These are phyloP conservation scores for Dendropsophus ebraccatus DNA, from an alignment of 2,113 vertebrate genomes.

Conservation along the genomic window DNA sequence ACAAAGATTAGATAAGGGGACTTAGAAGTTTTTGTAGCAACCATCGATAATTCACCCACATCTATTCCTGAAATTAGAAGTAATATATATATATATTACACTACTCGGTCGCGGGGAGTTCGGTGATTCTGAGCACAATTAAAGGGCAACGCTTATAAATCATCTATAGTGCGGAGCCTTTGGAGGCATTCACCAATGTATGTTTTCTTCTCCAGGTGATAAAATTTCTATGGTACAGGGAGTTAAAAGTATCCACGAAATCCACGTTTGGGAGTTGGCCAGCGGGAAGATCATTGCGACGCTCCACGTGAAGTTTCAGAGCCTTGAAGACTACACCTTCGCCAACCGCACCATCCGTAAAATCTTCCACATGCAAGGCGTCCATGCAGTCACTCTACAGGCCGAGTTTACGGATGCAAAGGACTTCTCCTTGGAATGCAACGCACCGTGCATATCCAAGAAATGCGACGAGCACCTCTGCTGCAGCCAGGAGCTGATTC, in stretches of 20 bases:
- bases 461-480: slow-evolving; percentile 74
- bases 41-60: not conserved
- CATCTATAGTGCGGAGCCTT: no score
- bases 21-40: not conserved
- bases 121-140: no score
- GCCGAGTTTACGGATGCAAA: slow-evolving; percentile 70
- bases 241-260: slow-evolving; percentile 77
- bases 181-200: no score
- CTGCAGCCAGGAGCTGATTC: slow-evolving; percentile 69
- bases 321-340: slow-evolving; percentile 61
- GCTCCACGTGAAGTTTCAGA: slow-evolving; percentile 77
- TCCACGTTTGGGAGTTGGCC: slow-evolving; percentile 82
- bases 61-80: no score
- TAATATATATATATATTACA: no score
- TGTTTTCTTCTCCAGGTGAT: slow-evolving; percentile 77
- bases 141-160: no score
- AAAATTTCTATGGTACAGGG: slow-evolving; percentile 70
- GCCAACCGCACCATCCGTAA: slow-evolving; percentile 72
- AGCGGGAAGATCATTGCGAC: slow-evolving; percentile 80
- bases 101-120: no score
- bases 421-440: slow-evolving; percentile 65
- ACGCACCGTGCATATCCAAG: slow-evolving; percentile 72
- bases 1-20: not conserved
- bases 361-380: slow-evolving; percentile 75
- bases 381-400: slow-evolving; percentile 84